These are phyloP conservation scores for Drosophila hawaiiensis DNA, from an alignment of 2,888 invertebrate genomes.

Conservation along the genomic window DNA sequence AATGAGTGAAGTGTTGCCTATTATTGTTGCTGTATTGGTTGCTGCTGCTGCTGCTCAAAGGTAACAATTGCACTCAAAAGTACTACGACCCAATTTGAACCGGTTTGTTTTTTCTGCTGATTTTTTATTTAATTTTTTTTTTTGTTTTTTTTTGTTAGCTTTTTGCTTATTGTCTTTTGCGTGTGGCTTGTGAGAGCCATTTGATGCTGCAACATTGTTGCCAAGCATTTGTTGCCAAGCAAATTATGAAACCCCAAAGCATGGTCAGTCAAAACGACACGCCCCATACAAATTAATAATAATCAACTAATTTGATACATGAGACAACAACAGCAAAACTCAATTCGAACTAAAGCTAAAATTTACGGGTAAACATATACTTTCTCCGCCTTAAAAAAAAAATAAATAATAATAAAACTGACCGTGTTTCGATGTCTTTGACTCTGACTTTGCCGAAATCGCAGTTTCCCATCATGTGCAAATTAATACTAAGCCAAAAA, in stretches of 20 bases:
- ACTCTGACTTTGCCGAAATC: constrained; percentile 1
- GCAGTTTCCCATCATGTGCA: constrained; percentile 68
- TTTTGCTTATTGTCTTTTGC: constrained; percentile 47
- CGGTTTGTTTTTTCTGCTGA: constrained; percentile 69
- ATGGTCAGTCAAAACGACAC: constrained; percentile 26
- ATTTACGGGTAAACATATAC: constrained; percentile 43
- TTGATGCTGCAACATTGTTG: constrained; percentile 61
- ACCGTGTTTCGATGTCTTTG: constrained; percentile 8
- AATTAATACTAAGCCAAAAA: constrained; percentile 53
- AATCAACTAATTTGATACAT: constrained; percentile 35
- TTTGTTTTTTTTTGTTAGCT: constrained; percentile 25
- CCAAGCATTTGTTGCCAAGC: constrained; percentile 65
- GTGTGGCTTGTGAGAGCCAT: constrained; percentile 35
- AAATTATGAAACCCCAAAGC: constrained; percentile 68
- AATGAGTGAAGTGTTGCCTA: constrained; percentile 63
- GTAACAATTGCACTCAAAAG: constrained; percentile 82
- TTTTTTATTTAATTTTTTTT: constrained; percentile 24
- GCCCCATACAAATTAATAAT: constrained; percentile 51
- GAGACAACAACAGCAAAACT: constrained; percentile 11
- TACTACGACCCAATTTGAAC: constrained; percentile 83
- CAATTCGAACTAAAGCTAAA: constrained; percentile 31
- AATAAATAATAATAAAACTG: constrained; percentile 15
- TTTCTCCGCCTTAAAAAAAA: constrained; percentile 56
- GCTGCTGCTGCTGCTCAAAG: constrained; percentile 58
- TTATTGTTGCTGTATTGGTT: constrained; percentile 36